These are phyloP conservation scores for Apamea crenata DNA, from an alignment of 2,888 invertebrate species.

Conservation along the genomic window DNA sequence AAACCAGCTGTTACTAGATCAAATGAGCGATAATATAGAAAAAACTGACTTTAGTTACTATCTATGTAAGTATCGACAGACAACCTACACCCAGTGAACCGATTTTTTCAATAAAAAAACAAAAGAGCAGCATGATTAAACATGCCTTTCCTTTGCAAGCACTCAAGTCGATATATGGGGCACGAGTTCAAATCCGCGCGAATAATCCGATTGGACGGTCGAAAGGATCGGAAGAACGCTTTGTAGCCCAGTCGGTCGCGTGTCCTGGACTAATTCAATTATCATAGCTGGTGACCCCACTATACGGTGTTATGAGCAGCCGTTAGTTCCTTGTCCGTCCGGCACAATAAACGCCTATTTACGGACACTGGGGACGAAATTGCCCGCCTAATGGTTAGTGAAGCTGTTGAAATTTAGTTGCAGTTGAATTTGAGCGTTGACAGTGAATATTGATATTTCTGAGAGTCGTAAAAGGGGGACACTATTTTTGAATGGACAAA, in stretches of 20 bases:
- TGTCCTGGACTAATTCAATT: constrained; percentile 84
- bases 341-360: constrained; percentile 57
- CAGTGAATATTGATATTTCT: constrained; percentile 19
- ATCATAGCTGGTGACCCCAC: constrained; percentile 73
- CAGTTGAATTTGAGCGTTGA: constrained; percentile 28
- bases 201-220: constrained; percentile 85
- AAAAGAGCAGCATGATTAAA: constrained; percentile 50
- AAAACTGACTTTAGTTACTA: not conserved
- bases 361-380: constrained; percentile 34
- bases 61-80: not conserved
- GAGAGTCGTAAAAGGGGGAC: not conserved
- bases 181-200: constrained; percentile 82
- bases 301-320: constrained; percentile 55
- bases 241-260: constrained; percentile 80
- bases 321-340: constrained; percentile 58
- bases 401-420: constrained; percentile 48
- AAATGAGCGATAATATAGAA: not conserved
- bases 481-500: not conserved
- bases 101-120: constrained; percentile 13
- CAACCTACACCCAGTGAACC: constrained; percentile 21
- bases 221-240: constrained; percentile 79
- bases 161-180: constrained; percentile 74
- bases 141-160: constrained; percentile 51
- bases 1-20: not conserved
- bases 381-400: constrained; percentile 32